A percentile compares a stretch with the other conserved stretches of the same genome.
Evolutionary conservation across 2,113 vertebrate genomes (phyloP).

Genomic region (Heptranchias perlo): DNA sequence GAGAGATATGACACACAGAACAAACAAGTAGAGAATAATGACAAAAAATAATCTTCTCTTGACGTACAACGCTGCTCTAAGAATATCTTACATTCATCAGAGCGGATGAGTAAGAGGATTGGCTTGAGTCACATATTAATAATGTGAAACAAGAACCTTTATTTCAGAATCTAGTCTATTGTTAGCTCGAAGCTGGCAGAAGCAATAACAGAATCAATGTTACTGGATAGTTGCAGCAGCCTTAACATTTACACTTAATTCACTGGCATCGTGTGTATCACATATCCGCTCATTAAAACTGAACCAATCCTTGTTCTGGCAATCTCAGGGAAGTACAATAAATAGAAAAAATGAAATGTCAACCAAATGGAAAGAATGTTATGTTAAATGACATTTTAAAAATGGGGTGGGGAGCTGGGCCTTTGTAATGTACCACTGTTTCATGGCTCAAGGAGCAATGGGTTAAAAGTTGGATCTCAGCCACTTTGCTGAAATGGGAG

Average conservation of each 20-base stretch:
- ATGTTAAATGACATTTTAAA: no score
- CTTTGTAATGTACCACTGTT: background rate
- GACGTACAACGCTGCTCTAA: background rate
- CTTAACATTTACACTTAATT: background rate
- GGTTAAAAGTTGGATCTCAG: no score
- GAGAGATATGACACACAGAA: background rate
- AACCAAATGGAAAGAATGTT: background rate
- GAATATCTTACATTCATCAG: background rate
- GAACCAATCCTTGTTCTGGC: background rate
- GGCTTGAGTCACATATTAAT: conserved; percentile 9
- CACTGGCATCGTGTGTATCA: background rate
- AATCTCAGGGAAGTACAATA: background rate
- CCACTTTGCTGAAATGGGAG: no score
- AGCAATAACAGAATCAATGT: background rate
- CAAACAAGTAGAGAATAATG: background rate
- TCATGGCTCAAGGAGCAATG: no score
- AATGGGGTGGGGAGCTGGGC: background rate
- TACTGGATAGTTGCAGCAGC: background rate
- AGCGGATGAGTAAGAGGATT: background rate
- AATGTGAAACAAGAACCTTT: background rate
- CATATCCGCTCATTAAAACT: background rate
- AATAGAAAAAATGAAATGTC: background rate
- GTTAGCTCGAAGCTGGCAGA: background rate
- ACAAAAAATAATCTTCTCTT: background rate
- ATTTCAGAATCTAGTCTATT: background rate